A percentile compares a stretch with the other conserved stretches of the same genome.
Conservation (phyloP, 2,113 vertebrate genomes). For the Malurus alboscapulatus region DNA sequence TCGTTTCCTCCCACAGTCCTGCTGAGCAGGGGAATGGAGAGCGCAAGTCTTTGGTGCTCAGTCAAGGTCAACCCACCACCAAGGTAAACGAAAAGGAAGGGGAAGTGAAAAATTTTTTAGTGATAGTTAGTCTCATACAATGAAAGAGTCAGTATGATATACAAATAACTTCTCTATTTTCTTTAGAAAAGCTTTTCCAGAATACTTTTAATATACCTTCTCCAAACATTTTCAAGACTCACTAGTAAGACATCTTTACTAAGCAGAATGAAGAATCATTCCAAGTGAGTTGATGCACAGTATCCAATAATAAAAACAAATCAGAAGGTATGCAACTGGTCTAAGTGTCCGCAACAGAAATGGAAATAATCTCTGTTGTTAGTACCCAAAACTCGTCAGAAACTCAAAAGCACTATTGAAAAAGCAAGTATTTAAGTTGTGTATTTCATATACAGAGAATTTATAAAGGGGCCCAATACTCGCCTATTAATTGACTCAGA, state of each 20-base stretch:
- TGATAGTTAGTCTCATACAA: not conserved
- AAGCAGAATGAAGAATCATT: not conserved
- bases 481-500: not conserved
- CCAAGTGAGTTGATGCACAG: not conserved
- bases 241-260: not conserved
- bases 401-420: not conserved
- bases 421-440: not conserved
- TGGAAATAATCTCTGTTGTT: not conserved
- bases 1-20: not conserved
- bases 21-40: not conserved
- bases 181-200: not conserved
- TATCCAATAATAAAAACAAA: not conserved
- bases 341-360: not conserved
- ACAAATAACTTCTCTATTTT: not conserved
- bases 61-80: not conserved
- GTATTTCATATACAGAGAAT: not conserved
- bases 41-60: not conserved
- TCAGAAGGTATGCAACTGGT: not conserved
- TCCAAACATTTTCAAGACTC: not conserved
- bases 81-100: not conserved
- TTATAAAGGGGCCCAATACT: not conserved
- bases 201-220: not conserved
- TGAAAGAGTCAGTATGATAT: not conserved
- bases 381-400: not conserved
- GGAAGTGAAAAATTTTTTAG: not conserved